Percentiles rank a stretch among this genome's conserved stretches.
phyloP scores from a whole-genome alignment of 2,797 vertebrate genomes.

The Pygocentrus nattereri region DNA sequence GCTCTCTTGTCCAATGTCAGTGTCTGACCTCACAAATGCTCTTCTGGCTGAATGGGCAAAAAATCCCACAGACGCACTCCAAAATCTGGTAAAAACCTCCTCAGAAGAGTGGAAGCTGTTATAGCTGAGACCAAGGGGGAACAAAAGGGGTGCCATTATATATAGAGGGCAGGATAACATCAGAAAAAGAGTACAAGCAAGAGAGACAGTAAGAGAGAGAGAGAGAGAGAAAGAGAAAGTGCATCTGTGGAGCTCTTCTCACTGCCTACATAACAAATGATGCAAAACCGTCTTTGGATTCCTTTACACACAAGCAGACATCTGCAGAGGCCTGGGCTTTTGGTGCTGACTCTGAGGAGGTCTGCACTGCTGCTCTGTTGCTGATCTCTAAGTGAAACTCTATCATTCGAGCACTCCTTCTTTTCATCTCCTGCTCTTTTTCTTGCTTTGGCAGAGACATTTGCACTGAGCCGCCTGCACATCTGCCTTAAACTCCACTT shows the following conservation, averaged over 20 bases:
- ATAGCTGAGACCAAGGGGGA: no score
- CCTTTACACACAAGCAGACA: slow-evolving; percentile 60
- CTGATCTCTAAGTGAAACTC: slow-evolving; percentile 63
- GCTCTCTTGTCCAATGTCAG: no score
- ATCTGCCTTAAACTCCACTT: neutral
- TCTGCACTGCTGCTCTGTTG: slow-evolving; percentile 55
- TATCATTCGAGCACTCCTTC: slow-evolving; percentile 40
- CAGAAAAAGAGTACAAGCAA: no score
- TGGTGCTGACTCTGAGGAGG: slow-evolving; percentile 71
- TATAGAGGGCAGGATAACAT: no score
- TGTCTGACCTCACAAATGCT: no score
- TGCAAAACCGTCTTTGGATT: no score
- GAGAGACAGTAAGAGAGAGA: neutral
- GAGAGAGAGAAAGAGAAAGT: slow-evolving; percentile 43
- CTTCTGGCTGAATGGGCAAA: no score
- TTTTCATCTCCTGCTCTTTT: neutral
- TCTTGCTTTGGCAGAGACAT: neutral
- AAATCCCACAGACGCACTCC: no score
- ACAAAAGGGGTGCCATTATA: no score
- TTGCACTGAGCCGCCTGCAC: neutral
- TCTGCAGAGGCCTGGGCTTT: slow-evolving; percentile 69
- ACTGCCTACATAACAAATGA: no score
- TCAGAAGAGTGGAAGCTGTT: no score
- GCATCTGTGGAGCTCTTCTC: slow-evolving; percentile 26
- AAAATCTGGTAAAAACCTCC: no score